These are phyloP conservation scores for Phaenicophaeus curvirostris DNA, from an alignment of 2,797 vertebrate species.

Conservation along the genomic window DNA sequence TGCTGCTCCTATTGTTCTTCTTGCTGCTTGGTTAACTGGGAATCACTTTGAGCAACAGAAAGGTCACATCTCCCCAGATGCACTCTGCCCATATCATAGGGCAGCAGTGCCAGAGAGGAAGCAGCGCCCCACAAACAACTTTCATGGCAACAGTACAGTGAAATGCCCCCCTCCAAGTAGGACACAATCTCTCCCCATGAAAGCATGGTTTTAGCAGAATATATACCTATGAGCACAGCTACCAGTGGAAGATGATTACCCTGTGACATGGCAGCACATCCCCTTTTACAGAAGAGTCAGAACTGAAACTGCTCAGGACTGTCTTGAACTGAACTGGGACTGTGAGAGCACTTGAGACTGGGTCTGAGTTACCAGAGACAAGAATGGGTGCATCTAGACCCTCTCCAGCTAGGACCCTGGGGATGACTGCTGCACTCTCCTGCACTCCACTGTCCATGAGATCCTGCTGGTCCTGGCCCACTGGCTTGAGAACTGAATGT, in stretches of 20 bases:
- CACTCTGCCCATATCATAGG: neutral
- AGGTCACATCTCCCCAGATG: slow-evolving; percentile 1
- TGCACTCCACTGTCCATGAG: neutral
- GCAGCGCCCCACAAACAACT: neutral
- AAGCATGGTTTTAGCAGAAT: neutral
- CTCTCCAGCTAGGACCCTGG: neutral
- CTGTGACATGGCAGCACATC: neutral
- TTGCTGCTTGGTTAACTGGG: slow-evolving; percentile 47
- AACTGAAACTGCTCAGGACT: neutral
- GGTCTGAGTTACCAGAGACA: neutral
- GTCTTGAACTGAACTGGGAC: neutral
- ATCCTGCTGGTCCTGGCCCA: neutral
- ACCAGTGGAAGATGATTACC: neutral
- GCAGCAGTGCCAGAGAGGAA: neutral
- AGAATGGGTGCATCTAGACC: neutral
- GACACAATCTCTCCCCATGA: neutral
- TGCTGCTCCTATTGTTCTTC: slow-evolving; percentile 48
- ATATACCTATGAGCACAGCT: neutral
- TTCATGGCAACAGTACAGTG: neutral
- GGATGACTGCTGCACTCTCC: neutral
- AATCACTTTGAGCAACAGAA: slow-evolving; percentile 31
- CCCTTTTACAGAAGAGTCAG: neutral
- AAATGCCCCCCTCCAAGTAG: neutral
- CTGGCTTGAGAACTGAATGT: neutral
- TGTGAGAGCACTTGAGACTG: neutral